phyloP scores from a whole-genome alignment of 2,113 vertebrate genomes.

The Craseonycteris thonglongyai region DNA sequence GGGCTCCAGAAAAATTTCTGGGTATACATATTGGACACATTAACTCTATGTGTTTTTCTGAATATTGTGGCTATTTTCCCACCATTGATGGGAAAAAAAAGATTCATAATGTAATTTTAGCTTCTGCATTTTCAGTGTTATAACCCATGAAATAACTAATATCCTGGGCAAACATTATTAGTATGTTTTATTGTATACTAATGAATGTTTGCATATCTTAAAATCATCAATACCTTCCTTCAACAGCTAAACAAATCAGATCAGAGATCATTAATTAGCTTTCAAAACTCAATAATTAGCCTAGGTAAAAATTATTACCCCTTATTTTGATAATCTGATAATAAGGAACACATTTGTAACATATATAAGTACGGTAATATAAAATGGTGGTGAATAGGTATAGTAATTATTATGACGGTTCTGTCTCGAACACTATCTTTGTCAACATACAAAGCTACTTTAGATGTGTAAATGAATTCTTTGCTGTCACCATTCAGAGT shows the following conservation, averaged over 20 bases:
- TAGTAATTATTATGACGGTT: not conserved
- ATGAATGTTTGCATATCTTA: conserved; percentile 54
- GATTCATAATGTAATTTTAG: conserved; percentile 42
- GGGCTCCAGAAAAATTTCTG: not conserved
- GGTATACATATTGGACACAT: not conserved
- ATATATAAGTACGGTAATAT: not conserved
- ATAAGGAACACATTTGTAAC: not conserved
- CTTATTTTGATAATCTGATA: conserved; percentile 3
- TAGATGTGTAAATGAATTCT: conserved; percentile 33
- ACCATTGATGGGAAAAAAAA: not conserved
- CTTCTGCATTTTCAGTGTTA: conserved; percentile 13
- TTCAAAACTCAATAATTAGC: conserved; percentile 53
- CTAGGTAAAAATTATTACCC: conserved; percentile 4
- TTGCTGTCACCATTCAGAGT: not conserved
- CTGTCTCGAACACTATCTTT: conserved; percentile 6
- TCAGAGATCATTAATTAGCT: conserved; percentile 45
- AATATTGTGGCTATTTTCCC: not conserved
- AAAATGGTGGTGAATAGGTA: not conserved
- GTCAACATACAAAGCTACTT: conserved; percentile 44
- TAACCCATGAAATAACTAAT: conserved; percentile 48
- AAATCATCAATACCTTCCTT: conserved; percentile 54
- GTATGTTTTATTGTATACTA: conserved; percentile 46
- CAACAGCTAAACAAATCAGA: conserved; percentile 46
- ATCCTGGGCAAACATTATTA: conserved; percentile 54
- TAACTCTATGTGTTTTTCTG: not conserved